These are phyloP conservation scores for Cerceris rybyensis DNA, from an alignment of 2,888 invertebrate genomes.

Conservation along the genomic window DNA sequence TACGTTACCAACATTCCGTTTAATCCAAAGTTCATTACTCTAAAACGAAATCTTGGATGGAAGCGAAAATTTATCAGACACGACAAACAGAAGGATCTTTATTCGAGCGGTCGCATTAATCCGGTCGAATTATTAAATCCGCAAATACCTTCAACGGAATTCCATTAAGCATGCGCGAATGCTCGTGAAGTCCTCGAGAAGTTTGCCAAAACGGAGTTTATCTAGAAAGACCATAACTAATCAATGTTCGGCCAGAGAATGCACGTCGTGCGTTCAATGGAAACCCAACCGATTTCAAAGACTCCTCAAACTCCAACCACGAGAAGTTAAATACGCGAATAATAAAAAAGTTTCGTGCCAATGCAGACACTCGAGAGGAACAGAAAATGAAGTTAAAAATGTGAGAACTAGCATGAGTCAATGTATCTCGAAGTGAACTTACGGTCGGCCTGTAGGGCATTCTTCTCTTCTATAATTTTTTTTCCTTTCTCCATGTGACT, in stretches of 20 bases:
- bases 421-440: conserved; percentile 52
- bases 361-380: conserved; percentile 5
- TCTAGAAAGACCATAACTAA: conserved; percentile 24
- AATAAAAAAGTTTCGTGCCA: conserved; percentile 49
- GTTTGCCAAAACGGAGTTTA: conserved; percentile 27
- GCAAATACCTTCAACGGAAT: background rate
- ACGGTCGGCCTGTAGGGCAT: conserved; percentile 38
- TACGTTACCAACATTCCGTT: too few relatives aligned
- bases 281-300: background rate
- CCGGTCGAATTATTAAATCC: conserved; percentile 48
- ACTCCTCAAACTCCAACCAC: background rate
- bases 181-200: conserved; percentile 16
- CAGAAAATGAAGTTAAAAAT: conserved; percentile 52
- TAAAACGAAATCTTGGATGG: too few relatives aligned
- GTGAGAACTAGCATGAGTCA: conserved; percentile 35
- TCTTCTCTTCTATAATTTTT: conserved; percentile 57
- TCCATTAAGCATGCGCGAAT: conserved; percentile 30
- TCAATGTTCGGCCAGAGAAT: background rate
- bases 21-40: too few relatives aligned
- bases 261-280: background rate
- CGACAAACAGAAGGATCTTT: conserved; percentile 9
- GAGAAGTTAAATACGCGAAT: conserved; percentile 36
- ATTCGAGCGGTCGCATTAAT: conserved; percentile 42
- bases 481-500: conserved; percentile 44
- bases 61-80: too few relatives aligned